Evolutionary conservation across 2,113 vertebrate genomes (phyloP), one percentile per base, ranked within the genome.

Genomic region (Paradoxurus hermaphroditus): DNA sequence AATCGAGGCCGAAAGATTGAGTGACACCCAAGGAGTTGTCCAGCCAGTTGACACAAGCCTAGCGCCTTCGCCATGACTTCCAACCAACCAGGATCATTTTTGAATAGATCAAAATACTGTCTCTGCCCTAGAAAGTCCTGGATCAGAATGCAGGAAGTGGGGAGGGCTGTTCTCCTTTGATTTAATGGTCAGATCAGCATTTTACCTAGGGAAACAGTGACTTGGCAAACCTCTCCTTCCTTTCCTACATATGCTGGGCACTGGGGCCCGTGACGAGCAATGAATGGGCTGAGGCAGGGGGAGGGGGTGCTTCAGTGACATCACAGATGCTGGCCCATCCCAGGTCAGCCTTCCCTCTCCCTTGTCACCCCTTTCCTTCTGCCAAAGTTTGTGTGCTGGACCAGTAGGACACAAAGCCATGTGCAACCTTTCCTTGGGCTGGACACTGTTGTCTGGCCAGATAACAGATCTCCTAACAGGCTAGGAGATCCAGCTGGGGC

Each of bases 371-470:
- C 34, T 14, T 87, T 82, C 68, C 84, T 91, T 82, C 90, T 90
- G 87, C 95, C 79, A 4, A 10, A 96, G 41, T 62, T 62, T 81
- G 87, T 29, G 3, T 46, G 73, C 39, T 82, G 70, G 73, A 78
- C 67, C 89, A 44, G 75, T 59, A 68, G 86, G 63, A 79, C 23
- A 59, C 63, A 82, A 56, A 86, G 82, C 83, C 92, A 34, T 79
- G n/a, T 14, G 0, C 44, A 87, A 86, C 78, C 93, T 49, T 91
- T 96, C 68, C 39, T 85, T 21, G 39, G 68, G 78, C 94, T 81
- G 88, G 96, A 84, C 56, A 36, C 77, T 93, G 65, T 97, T 90
- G 51, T 70, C 92, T 95, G 70, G 68, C 86, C 91, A 83, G 86
- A 96, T 82, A 78, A 83, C 91, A 83, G 86, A 96, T 82, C 73